phyloP scores from a whole-genome alignment of 2,888 invertebrate genomes.

The Acanthosepion pharaonis region DNA sequence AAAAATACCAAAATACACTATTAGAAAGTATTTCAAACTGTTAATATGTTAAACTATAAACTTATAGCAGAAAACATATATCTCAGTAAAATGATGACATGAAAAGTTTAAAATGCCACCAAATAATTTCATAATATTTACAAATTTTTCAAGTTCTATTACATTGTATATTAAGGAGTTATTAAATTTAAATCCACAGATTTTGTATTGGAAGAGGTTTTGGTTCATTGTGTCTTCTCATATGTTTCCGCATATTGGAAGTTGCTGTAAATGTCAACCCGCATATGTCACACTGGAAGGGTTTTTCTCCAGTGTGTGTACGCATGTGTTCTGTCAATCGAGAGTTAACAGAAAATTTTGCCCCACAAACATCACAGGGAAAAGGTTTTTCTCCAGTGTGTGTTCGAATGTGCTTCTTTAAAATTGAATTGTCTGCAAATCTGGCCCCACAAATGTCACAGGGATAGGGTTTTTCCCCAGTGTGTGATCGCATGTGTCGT shows the following conservation, averaged over 20 bases:
- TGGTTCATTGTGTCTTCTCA: not conserved
- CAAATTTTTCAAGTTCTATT: not conserved
- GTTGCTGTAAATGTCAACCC: not conserved
- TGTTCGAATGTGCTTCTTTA: not conserved
- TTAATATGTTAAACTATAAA: too few relatives aligned
- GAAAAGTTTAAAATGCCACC: too few relatives aligned
- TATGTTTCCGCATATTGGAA: not conserved
- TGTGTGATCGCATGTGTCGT: not conserved
- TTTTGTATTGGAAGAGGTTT: not conserved
- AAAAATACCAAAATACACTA: too few relatives aligned
- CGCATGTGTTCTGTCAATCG: not conserved
- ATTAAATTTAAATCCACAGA: not conserved
- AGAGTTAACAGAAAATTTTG: not conserved
- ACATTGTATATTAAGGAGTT: not conserved
- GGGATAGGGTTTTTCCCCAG: not conserved
- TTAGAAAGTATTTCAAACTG: too few relatives aligned
- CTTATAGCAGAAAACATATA: too few relatives aligned
- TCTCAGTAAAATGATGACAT: too few relatives aligned
- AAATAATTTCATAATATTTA: too few relatives aligned
- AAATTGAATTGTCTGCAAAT: not conserved
- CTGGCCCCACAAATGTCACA: not conserved
- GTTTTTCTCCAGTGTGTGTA: conserved; percentile 33
- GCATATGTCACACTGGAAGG: conserved; percentile 10
- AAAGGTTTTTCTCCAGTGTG: conserved; percentile 8
- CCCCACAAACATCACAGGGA: conserved; percentile 1